These are phyloP conservation scores for Lepidurus packardi DNA, from an alignment of 1,140 invertebrate genomes.

Conservation along the genomic window DNA sequence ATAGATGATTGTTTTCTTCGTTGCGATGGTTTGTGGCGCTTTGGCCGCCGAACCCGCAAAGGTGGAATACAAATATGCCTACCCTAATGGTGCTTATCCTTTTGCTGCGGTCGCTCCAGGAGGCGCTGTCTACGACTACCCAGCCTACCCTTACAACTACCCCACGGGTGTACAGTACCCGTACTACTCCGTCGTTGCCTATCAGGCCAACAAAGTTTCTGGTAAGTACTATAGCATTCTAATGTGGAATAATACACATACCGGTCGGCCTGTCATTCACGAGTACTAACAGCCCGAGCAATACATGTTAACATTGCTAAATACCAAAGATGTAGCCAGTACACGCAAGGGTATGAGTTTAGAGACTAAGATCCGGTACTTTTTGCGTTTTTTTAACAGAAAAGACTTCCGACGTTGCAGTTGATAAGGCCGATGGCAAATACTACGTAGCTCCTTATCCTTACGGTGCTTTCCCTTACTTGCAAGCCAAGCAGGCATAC, in stretches of 20 bases:
- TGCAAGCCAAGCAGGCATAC: neutral
- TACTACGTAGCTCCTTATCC: neutral
- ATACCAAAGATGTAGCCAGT: too few relatives aligned
- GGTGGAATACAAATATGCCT: neutral
- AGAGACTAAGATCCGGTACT: neutral
- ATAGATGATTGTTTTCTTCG: neutral
- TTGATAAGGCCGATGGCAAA: constrained; percentile 1
- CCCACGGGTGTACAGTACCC: neutral
- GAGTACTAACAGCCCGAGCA: too few relatives aligned
- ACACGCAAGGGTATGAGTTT: too few relatives aligned
- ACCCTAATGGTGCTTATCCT: neutral
- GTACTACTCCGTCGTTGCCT: neutral
- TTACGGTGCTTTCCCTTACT: neutral
- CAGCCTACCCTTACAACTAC: neutral
- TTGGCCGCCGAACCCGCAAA: constrained; percentile 1
- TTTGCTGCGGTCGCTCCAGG: neutral
- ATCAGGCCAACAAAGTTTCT: neutral
- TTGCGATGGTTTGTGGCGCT: constrained; percentile 10
- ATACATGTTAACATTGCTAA: too few relatives aligned
- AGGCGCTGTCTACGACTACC: neutral
- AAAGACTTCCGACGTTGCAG: neutral
- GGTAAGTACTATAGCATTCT: neutral
- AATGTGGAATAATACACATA: too few relatives aligned
- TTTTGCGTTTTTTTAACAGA: neutral
- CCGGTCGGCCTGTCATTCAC: too few relatives aligned